These are phyloP conservation scores for Leptinotarsa peninsularis DNA, from an alignment of 2,888 invertebrate genomes.

Conservation along the genomic window DNA sequence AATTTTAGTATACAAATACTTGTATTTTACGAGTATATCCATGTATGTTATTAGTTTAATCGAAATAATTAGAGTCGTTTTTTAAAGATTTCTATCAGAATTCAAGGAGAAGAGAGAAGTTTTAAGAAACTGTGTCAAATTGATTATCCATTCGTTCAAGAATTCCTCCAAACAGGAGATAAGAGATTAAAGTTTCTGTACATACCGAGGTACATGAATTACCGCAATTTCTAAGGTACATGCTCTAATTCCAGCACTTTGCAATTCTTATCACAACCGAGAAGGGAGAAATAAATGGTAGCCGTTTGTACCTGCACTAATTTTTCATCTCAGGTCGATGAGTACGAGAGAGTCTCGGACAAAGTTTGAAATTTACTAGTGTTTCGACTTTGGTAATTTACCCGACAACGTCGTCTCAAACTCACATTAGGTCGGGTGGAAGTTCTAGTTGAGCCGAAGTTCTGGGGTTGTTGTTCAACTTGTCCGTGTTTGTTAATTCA, in stretches of 20 bases:
- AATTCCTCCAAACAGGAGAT: no score
- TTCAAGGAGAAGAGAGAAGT: no score
- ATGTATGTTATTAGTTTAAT: no score
- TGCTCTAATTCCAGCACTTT: slow-evolving; percentile 4
- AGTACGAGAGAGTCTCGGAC: neutral
- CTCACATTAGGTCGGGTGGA: neutral
- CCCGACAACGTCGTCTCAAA: neutral
- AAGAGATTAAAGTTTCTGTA: no score
- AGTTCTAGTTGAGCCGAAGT: neutral
- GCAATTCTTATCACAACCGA: slow-evolving; percentile 10
- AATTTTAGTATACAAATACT: no score
- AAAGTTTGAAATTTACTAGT: neutral
- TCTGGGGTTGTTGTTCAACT: neutral
- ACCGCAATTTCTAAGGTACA: neutral
- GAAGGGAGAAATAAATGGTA: slow-evolving; percentile 1
- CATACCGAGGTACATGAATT: neutral
- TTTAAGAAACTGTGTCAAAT: no score
- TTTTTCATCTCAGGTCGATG: neutral
- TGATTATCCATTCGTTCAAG: no score
- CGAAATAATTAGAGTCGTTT: no score
- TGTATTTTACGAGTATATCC: no score
- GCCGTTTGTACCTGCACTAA: neutral
- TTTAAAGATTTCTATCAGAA: no score
- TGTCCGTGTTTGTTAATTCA: neutral
- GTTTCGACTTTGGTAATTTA: neutral